Evolutionary conservation across 2,888 invertebrate genomes (phyloP).

Genomic region (Eupithecia tripunctaria): DNA sequence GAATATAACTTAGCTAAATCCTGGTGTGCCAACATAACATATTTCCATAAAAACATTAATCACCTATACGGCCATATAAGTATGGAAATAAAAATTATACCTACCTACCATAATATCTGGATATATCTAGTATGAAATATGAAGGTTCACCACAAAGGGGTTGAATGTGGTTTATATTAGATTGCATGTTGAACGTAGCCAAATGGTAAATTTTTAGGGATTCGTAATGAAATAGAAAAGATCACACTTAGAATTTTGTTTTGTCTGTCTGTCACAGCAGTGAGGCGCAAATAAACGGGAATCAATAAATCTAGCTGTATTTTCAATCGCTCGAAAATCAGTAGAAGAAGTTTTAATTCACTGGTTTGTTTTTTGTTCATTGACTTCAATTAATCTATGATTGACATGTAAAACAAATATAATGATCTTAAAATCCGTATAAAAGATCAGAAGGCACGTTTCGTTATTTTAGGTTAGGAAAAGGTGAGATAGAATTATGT

Average conservation of each 20-base stretch:
- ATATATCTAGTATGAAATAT: constrained; percentile 11
- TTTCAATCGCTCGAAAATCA: too few species aligned
- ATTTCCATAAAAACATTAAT: constrained; percentile 19
- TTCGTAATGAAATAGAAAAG: background rate
- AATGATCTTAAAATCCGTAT: too few species aligned
- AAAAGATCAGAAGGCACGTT: too few species aligned
- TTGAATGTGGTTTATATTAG: background rate
- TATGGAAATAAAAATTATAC: constrained; percentile 18
- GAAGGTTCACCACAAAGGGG: background rate
- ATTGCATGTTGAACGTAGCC: constrained; percentile 3
- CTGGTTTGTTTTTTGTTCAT: too few species aligned
- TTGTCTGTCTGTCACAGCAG: background rate
- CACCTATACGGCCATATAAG: constrained; percentile 7
- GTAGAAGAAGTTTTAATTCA: too few species aligned
- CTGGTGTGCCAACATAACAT: constrained; percentile 5
- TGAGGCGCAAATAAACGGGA: too few species aligned
- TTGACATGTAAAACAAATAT: too few species aligned
- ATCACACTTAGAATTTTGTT: background rate
- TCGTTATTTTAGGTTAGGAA: too few species aligned
- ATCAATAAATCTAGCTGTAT: too few species aligned
- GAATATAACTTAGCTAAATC: background rate
- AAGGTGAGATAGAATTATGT: too few species aligned
- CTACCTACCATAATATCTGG: background rate
- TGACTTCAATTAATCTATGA: too few species aligned
- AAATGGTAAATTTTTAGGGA: background rate